Evolutionary conservation across 2,113 vertebrate species (phyloP).

Genomic region (Nannospalax galili): DNA sequence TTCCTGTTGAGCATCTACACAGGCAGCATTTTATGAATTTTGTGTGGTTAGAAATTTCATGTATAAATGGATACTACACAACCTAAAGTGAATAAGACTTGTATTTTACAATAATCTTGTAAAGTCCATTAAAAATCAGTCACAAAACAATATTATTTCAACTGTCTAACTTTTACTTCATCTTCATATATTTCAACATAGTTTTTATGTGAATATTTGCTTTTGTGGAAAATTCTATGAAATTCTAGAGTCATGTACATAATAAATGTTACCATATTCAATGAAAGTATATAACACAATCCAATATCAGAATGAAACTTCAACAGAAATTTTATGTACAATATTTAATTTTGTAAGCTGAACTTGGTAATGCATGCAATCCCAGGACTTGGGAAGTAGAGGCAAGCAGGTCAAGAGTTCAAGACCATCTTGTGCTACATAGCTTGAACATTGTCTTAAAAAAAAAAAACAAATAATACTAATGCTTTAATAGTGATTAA

Average conservation of each 20-base stretch:
- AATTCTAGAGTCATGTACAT: background rate
- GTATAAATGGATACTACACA: background rate
- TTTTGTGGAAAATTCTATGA: slow-evolving; percentile 34
- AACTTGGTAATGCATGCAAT: background rate
- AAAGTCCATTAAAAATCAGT: background rate
- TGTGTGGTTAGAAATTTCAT: background rate
- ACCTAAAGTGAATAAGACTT: background rate
- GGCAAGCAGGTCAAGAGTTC: no score
- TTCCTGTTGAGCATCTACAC: background rate
- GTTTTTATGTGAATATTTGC: background rate
- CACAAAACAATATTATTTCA: background rate
- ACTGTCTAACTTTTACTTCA: background rate
- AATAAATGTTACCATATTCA: background rate
- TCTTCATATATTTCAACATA: background rate
- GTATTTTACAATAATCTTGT: background rate
- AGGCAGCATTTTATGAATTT: background rate
- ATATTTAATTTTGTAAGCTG: slow-evolving; percentile 30
- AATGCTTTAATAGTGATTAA: background rate
- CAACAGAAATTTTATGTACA: background rate
- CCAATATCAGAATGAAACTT: background rate
- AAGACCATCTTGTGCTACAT: background rate
- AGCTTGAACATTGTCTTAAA: background rate
- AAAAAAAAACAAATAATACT: background rate
- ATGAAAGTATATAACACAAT: background rate
- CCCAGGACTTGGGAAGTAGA: background rate